A percentile compares a stretch with the other conserved stretches of the same genome.
phyloP scores from a whole-genome alignment of 2,888 invertebrate genomes.

The Acrocyrtus sp. region DNA sequence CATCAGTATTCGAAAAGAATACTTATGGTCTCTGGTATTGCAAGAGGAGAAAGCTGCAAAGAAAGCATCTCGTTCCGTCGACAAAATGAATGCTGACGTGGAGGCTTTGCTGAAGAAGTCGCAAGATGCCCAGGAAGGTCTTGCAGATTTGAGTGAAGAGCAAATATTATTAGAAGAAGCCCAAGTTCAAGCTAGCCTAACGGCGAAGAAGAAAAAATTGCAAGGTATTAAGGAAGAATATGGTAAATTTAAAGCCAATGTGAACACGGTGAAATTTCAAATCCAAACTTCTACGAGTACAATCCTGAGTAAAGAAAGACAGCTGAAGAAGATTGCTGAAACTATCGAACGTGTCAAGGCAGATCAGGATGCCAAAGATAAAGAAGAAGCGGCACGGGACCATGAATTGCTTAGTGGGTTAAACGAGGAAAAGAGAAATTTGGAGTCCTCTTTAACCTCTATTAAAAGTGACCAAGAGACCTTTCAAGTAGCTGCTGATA shows the following conservation, averaged over 20 bases:
- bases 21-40: slow-evolving; percentile 22
- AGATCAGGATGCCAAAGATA: slow-evolving; percentile 11
- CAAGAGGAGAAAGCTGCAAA: slow-evolving; percentile 4
- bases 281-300: not conserved
- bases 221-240: not conserved
- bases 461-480: slow-evolving; percentile 44
- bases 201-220: slow-evolving; percentile 22
- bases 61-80: not conserved
- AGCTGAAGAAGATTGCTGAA: slow-evolving; percentile 1
- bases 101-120: not conserved
- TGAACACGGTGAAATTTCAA: not conserved
- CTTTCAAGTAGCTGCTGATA: slow-evolving; percentile 30
- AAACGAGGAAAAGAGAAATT: slow-evolving; percentile 10
- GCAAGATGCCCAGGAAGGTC: not conserved
- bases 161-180: slow-evolving; percentile 10
- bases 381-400: slow-evolving; percentile 9
- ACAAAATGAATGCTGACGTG: not conserved
- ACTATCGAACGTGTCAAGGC: slow-evolving; percentile 3
- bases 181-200: slow-evolving; percentile 17
- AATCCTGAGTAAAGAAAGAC: not conserved
- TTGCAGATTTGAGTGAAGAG: slow-evolving; percentile 13
- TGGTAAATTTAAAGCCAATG: not conserved
- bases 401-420: not conserved
- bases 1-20: not conserved
- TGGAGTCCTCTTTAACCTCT: slow-evolving; percentile 4